A percentile compares a stretch with the other conserved stretches of the same genome.
These are phyloP conservation scores for Platycercus adscitus DNA, from an alignment of 2,113 vertebrate species.

Conservation along the genomic window DNA sequence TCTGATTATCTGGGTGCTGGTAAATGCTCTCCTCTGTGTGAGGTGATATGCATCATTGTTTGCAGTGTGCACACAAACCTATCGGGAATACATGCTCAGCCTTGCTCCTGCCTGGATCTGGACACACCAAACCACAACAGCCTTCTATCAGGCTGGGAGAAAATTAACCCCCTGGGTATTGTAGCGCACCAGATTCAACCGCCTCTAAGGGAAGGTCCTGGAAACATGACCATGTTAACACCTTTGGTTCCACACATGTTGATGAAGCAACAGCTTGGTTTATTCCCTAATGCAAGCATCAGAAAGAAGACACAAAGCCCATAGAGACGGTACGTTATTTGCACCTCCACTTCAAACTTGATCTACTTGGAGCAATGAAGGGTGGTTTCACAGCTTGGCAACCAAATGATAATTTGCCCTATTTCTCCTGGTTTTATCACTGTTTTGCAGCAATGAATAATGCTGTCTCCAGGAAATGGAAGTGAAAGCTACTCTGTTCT, in stretches of 20 bases:
- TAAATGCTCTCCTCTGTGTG: not conserved
- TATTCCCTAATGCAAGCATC: not conserved
- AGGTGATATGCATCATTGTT: not conserved
- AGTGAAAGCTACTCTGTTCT: constrained; percentile 40
- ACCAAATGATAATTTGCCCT: not conserved
- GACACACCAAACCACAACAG: not conserved
- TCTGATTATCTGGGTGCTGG: not conserved
- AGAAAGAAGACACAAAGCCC: not conserved
- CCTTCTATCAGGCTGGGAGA: not conserved
- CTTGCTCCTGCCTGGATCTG: not conserved
- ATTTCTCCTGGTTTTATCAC: not conserved
- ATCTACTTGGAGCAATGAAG: not conserved
- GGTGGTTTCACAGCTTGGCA: not conserved
- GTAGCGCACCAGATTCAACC: not conserved
- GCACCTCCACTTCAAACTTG: not conserved
- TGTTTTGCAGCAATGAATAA: not conserved
- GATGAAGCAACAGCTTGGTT: not conserved
- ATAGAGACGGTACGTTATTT: not conserved
- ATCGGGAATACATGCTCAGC: rapidly evolving
- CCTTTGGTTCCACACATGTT: not conserved
- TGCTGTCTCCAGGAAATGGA: constrained; percentile 4
- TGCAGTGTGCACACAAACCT: too few species aligned
- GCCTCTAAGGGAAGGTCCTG: not conserved
- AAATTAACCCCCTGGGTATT: not conserved
- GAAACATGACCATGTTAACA: rapidly evolving